Evolutionary conservation across 2,797 vertebrate species (phyloP), one percentile per base, ranked within the genome.

Genomic region (Champsocephalus gunnari): DNA sequence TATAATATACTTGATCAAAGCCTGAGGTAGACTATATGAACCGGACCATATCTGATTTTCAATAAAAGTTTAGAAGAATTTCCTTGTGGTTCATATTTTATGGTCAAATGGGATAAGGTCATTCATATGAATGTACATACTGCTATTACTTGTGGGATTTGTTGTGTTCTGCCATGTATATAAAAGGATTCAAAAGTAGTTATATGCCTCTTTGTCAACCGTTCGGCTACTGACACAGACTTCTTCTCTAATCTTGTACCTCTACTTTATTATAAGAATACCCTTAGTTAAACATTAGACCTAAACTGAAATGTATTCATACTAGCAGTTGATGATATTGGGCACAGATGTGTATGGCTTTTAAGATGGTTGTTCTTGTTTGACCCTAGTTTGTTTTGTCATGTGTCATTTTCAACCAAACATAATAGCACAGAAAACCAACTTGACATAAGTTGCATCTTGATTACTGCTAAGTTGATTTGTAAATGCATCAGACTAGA

Each of bases 401-500:
- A 49, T 0, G 2, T 68, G 67, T 57, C 3, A 66, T 48, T 75
- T 60, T 45, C 63, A 72, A 51, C 56, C 57, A 17, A 12, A 5
- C 24, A 72, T 8, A 2, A 70, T 4, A 28, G 32, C 21, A 32
- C 21, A 49, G 24, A 34, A 55, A 34, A 47, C 17, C 12, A 51
- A 44, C 59, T n/a, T 60, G 44, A 48, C 8, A 28, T 28, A 9
- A n/a, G 44, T 11, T 0, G 7, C 5, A 32, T 68, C 45, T 57
- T n/a, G 17, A 68, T 34, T 63, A 71, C 38, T 38, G 14, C 59
- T 58, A 54, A 69, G 53, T 48, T n/a, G 19, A 79, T 59, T 5
- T 47, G 49, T 62, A 77, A 69, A 80, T 47, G 8, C 62, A 77
- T 65, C 61, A 71, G 66, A 66, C 69, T 38, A 71, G 50, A 72